These are phyloP conservation scores for Macropodus opercularis DNA, from an alignment of 2,797 vertebrate species.

Conservation along the genomic window DNA sequence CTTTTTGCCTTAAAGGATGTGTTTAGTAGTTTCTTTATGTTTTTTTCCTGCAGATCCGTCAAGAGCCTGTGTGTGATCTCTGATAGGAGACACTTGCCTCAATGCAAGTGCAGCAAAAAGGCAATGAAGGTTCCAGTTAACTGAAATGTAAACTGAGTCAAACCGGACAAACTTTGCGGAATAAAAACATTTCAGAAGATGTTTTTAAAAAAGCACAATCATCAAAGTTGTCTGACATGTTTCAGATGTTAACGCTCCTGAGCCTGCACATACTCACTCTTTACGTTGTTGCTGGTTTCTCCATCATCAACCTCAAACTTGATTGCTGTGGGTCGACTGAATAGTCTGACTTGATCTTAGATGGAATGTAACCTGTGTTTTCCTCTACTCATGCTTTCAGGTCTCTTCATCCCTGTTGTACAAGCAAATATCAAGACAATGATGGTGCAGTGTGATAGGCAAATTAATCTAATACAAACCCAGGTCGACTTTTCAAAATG, in stretches of 20 bases:
- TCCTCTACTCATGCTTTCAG: constrained; percentile 15
- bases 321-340: constrained; percentile 35
- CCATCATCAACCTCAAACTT: constrained; percentile 37
- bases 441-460: constrained; percentile 20
- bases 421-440: constrained; percentile 6
- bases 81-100: constrained; percentile 12
- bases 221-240: constrained; percentile 11
- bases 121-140: constrained; percentile 35
- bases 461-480: not conserved
- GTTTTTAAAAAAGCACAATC: constrained; percentile 25
- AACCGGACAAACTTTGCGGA: constrained; percentile 1
- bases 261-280: constrained; percentile 44
- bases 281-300: constrained; percentile 38
- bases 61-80: constrained; percentile 41
- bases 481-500: constrained; percentile 9
- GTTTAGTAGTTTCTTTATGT: constrained; percentile 40
- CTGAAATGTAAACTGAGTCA: not conserved
- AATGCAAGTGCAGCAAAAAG: constrained; percentile 23
- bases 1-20: constrained; percentile 76
- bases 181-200: not conserved
- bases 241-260: constrained; percentile 19
- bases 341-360: constrained; percentile 19
- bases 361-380: constrained; percentile 53
- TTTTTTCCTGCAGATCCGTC: constrained; percentile 37
- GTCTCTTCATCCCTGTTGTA: constrained; percentile 20